Evolutionary conservation across 2,113 vertebrate genomes (phyloP), one percentile per base, ranked within the genome.

Genomic region (Trichomycterus rosablanca): DNA sequence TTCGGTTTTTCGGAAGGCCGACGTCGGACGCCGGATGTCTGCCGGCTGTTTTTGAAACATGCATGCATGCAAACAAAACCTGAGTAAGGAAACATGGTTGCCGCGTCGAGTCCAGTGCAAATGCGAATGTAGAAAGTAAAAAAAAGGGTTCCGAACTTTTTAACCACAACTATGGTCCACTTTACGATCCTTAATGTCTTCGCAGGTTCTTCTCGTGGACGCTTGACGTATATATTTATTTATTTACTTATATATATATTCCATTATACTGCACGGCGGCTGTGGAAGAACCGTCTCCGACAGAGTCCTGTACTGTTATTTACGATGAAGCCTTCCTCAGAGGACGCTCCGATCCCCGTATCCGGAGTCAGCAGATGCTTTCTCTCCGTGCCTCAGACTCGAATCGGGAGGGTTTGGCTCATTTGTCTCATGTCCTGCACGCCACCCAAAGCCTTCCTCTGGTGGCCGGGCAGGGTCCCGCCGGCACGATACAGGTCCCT

Each of bases 41-140:
- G 74, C 75, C 78, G 71, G 77, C 76, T 75, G 71, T 74, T 74
- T 74, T 72, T 77, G 45, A 83, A 83, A 85, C 78, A 88, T 88
- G 86, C 84, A 88, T 74, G 78, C 86, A 88, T 88, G 86, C 86
- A 88, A 88, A 87, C 83, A 83, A 78, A 87, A 86, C 84, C 86
- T 85, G 86, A 87, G 86, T 64, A 84, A 68, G 68, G 73, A 67
- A 70, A 76, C 71, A 43, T 70, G 73, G 76, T 42, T 2, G 23
- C 35, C 28, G 43, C 40, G 35, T 55, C 15, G 30, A 66, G 53
- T 66, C 64, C 68, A 51, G 63, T 66, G 68, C 59, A 72, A 68
- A 67, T 51, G 51, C 1, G 42, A 54, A 52, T 8, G 51, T 14
- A 61, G 49, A 56, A 35, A 58, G 52, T 22, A 48, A 14, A 37